Evolutionary conservation across 2,113 vertebrate species (phyloP), one percentile per base, ranked within the genome.

Genomic region (Mobula hypostoma): DNA sequence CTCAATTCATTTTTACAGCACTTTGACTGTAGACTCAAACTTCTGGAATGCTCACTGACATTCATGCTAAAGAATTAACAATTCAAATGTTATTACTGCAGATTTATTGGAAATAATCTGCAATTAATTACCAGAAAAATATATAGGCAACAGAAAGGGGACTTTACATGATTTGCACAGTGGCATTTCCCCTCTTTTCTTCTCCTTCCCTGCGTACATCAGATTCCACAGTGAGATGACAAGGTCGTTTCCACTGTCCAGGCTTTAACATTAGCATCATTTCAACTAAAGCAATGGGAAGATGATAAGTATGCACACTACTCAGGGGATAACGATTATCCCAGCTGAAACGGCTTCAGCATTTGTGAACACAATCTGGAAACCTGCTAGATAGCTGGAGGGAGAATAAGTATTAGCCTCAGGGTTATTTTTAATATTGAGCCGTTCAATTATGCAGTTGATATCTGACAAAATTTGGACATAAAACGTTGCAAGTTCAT

Each of bases 71-170:
- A 40, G 68, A 21, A 48, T 72, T 72, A 93, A 93, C 24, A 1
- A 93, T 74, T 48, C 9, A 15, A 93, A 48, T 56, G 21, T 76
- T n/a, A 74, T 48, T 56, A 74, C 91, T 15, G 9, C 40, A 29
- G 91, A 14, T 76, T 74, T 56, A 40, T 72, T 48, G 40, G 21
- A 93, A 93, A 93, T 74, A 93, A 40, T 76, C 91, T 74, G 91
- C 24, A 15, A 56, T 74, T 76, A 93, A 76, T 93, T 93, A 93
- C 36, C 70, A 93, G 36, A 24, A 93, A 93, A 14, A 29, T 27
- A 48, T 48, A 56, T 56, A 14, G 24, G 27, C 70, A 93, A 74
- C n/a, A 72, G 12, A 56, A 74, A 27, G 24, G 24, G 29, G 70
- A 74, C 27, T 24, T 21, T 92, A 92, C 4, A 40, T 27, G 15